phyloP scores from a whole-genome alignment of 2,113 vertebrate genomes.

The Phyllostomus discolor region DNA sequence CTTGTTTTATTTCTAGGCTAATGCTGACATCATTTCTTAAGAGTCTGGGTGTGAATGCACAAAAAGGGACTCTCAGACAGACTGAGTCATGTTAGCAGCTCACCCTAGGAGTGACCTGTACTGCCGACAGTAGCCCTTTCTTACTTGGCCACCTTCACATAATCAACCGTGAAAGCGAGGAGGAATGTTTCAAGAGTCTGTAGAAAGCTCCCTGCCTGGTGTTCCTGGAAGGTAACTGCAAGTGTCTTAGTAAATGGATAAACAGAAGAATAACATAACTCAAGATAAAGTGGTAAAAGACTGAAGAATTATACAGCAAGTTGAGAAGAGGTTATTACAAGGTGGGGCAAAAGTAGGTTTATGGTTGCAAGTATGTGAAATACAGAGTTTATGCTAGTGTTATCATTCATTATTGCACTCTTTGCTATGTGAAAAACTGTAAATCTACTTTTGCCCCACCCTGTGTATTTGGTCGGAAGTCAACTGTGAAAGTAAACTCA shows the following conservation, averaged over 20 bases:
- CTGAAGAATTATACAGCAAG: neutral
- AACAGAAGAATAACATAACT: neutral
- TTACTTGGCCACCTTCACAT: neutral
- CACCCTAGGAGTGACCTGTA: neutral
- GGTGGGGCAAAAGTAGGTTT: neutral
- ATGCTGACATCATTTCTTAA: neutral
- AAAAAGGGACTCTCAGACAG: neutral
- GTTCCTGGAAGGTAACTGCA: neutral
- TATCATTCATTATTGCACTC: neutral
- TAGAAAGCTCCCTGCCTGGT: neutral
- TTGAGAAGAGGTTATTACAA: neutral
- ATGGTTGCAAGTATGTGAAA: neutral
- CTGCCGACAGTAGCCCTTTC: neutral
- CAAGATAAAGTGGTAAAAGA: neutral
- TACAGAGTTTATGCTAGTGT: neutral
- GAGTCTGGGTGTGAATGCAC: neutral
- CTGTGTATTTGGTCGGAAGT: neutral
- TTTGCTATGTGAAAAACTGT: neutral
- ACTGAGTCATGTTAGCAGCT: neutral
- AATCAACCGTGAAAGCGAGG: neutral
- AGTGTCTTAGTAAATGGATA: neutral
- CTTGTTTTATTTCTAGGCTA: neutral
- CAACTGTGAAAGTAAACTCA: neutral
- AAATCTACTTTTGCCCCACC: neutral
- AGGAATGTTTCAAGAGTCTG: neutral